Conservation (phyloP, 2,888 invertebrate species). For the Drosophila greeni region DNA sequence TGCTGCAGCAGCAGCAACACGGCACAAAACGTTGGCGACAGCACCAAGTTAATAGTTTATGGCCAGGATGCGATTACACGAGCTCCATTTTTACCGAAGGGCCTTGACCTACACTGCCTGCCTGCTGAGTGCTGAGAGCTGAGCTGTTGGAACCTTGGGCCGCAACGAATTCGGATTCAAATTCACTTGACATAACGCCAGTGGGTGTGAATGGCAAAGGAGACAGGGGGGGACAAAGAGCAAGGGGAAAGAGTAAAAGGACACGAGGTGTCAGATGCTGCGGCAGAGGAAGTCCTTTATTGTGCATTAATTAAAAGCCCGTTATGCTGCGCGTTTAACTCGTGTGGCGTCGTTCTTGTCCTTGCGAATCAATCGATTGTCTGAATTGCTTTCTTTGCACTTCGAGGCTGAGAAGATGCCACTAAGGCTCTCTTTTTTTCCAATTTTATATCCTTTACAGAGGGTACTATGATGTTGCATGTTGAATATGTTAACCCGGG, state of each 20-base stretch:
- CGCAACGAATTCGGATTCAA: conserved; percentile 51
- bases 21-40: conserved; percentile 26
- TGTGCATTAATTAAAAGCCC: conserved; percentile 73
- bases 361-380: conserved; percentile 70
- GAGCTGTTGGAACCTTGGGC: conserved; percentile 49
- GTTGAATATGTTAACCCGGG: neutral
- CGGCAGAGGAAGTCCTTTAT: conserved; percentile 47
- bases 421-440: conserved; percentile 5
- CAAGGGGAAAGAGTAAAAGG: neutral
- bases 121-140: neutral
- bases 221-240: neutral
- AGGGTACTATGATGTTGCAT: neutral
- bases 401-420: conserved; percentile 23
- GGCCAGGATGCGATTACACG: conserved; percentile 56
- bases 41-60: conserved; percentile 70
- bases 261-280: conserved; percentile 21
- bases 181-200: conserved; percentile 57
- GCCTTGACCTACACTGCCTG: conserved; percentile 66
- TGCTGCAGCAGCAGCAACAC: conserved; percentile 26
- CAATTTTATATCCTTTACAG: conserved; percentile 1
- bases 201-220: conserved; percentile 5
- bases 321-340: conserved; percentile 64
- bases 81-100: conserved; percentile 40
- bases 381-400: conserved; percentile 30
- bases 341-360: conserved; percentile 42